These are phyloP conservation scores for Notoglanidium macrostoma DNA, from an alignment of 2,797 vertebrate genomes.

Conservation along the genomic window DNA sequence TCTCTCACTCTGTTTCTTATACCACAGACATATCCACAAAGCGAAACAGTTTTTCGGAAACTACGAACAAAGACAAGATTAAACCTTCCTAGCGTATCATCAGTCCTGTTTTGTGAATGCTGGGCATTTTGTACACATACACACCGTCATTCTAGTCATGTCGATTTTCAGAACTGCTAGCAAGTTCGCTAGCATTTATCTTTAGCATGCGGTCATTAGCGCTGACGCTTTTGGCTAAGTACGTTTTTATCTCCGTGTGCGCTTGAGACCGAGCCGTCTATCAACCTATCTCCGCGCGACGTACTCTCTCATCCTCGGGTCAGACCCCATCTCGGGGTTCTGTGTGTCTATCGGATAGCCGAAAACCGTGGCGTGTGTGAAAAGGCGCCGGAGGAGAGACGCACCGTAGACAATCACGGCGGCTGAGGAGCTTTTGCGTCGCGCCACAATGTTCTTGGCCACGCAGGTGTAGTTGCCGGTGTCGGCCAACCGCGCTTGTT, in stretches of 20 bases:
- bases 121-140: background rate
- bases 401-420: constrained; percentile 92
- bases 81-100: background rate
- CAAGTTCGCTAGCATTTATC: background rate
- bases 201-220: constrained; percentile 10
- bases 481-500: constrained; percentile 91
- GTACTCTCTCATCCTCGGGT: constrained; percentile 44
- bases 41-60: too few relatives aligned
- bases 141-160: background rate
- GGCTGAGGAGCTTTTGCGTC: constrained; percentile 89
- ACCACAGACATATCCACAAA: background rate
- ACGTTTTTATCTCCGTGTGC: background rate
- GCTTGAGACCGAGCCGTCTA: constrained; percentile 16
- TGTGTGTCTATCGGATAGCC: constrained; percentile 39
- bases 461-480: constrained; percentile 98
- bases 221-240: background rate
- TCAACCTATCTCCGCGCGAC: constrained; percentile 35
- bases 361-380: constrained; percentile 21
- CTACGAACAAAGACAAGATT: background rate
- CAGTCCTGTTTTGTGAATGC: background rate
- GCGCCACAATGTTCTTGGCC: constrained; percentile 97
- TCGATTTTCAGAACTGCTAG: background rate
- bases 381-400: constrained; percentile 52
- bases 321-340: constrained; percentile 45
- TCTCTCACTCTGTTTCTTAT: background rate